phyloP scores from a whole-genome alignment of 2,888 invertebrate species.

The Drosophila atroscutellata region DNA sequence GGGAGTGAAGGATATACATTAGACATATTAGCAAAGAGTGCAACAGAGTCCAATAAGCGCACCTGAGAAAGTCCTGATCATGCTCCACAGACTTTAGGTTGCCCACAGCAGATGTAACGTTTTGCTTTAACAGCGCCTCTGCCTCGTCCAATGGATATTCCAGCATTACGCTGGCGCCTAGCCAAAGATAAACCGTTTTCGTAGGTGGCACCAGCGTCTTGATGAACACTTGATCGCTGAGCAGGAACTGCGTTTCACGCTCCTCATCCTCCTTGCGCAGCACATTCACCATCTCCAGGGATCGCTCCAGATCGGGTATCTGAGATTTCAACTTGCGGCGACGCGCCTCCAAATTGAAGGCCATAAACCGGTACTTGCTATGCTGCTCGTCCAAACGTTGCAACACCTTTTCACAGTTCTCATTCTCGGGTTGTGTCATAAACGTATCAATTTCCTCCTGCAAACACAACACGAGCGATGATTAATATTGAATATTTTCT shows the following conservation, averaged over 20 bases:
- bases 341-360: slow-evolving; percentile 94
- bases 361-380: slow-evolving; percentile 99
- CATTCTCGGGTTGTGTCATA: slow-evolving; percentile 93
- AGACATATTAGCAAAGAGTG: background rate
- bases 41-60: background rate
- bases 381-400: slow-evolving; percentile 96
- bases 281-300: slow-evolving; percentile 95
- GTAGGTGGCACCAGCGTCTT: slow-evolving; percentile 95
- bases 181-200: slow-evolving; percentile 93
- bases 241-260: slow-evolving; percentile 93
- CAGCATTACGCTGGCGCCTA: slow-evolving; percentile 98
- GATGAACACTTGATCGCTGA: slow-evolving; percentile 96
- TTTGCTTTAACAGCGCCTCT: slow-evolving; percentile 92
- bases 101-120: slow-evolving; percentile 92
- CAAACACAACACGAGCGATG: slow-evolving; percentile 28
- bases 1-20: background rate
- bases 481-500: slow-evolving; percentile 46
- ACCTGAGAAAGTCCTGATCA: slow-evolving; percentile 96
- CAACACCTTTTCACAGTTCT: slow-evolving; percentile 93
- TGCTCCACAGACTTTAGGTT: slow-evolving; percentile 94
- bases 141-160: slow-evolving; percentile 97
- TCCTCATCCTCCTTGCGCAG: slow-evolving; percentile 92
- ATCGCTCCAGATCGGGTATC: slow-evolving; percentile 97
- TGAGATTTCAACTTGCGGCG: slow-evolving; percentile 94
- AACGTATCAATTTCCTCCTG: slow-evolving; percentile 98